Base-by-base conservation (phyloP, 2,797 vertebrate genomes). In the Xyrichtys novacula region DNA sequence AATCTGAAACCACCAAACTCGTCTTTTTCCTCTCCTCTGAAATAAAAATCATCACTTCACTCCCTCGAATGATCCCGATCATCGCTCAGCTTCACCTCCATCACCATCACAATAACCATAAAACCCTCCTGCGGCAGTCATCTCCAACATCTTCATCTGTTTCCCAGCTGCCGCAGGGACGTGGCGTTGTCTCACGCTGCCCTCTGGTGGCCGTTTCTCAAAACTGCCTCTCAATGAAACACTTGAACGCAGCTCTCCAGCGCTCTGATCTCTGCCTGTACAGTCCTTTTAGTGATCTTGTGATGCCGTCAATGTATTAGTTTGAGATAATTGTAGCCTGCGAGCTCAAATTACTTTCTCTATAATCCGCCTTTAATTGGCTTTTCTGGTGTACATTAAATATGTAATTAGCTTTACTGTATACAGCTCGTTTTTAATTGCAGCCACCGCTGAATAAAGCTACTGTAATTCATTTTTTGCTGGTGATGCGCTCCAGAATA, bases 311-410 rank as follows among this genome's bases (percentile, higher is more conserved):
- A 19, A 62, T 71, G 64, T 53, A 76, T 85, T 79, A 11, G 71
- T 78, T 85, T 71, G 43, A 82, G 50, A 76, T 81, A 59, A 88
- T 69, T 87, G 76, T 84, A 59, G 62, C 80, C 73, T 1, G 20
- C 38, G 4, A 83, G 64, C 78, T 65, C 61, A 75, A 81, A 87
- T 84, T 63, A 76, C 78, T 80, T 78, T 71, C 74, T 22, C 52
- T 29, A 58, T 88, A 89, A 90, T 88, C 86, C 75, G 42, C 39
- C 66, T 83, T 83, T 89, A 88, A 88, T 85, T 86, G 77, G 78
- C 74, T 88, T 84, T 88, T 70, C 70, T 65, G n/a, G 63, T 80
- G 65, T 82, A 83, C 72, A 83, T 78, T 84, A 71, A 90, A 86
- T 80, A 71, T 69, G 76, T 84, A 84, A 91, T 89, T 90, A 86